Evolutionary conservation across 2,797 vertebrate genomes (phyloP), one percentile per base, ranked within the genome.

Genomic region (Melanotaenia maccullochi): DNA sequence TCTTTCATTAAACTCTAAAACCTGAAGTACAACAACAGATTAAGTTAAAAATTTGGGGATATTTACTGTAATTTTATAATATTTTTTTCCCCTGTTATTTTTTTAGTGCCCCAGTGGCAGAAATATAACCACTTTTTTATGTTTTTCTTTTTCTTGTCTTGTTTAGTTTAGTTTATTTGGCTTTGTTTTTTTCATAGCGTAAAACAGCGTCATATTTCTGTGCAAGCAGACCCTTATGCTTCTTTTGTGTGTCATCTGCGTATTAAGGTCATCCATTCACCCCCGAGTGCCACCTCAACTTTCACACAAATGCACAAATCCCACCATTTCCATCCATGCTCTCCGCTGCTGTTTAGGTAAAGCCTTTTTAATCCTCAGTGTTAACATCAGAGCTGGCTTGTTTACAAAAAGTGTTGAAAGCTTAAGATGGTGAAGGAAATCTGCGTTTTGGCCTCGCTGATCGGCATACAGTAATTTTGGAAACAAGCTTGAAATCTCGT

Each of bases 221-320:
- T 63, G 54, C 1, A 61, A 51, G 57, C 0, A 63, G 69, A 73
- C 82, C 84, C 82, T 74, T 65, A 61, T 79, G 67, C 68, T 8
- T 63, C 71, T 54, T 85, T 92, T 89, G 83, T 89, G 78, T 89
- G 83, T 87, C 90, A 89, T 87, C 38, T 3, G 5, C 65, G 84
- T 90, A 93, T 91, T 93, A 92, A 87, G 90, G 91, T 85, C 90
- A 90, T 82, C 87, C 87, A 89, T 92, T 92, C 92, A 90, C 81
- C 87, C 83, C 58, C 60, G 11, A 30, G 38, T 60, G 58, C 67
- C 67, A 67, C 57, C 36, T 52, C 47, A 40, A 47, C 60, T 32
- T 60, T 55, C 55, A 78, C 9, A 55, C 59, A 80, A 60, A 62
- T 36, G 60, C 78, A 73, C 65, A 74, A 75, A 62, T 64, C 47